These are phyloP conservation scores for Drosophila truncata DNA, from an alignment of 1,140 invertebrate species.

Conservation along the genomic window DNA sequence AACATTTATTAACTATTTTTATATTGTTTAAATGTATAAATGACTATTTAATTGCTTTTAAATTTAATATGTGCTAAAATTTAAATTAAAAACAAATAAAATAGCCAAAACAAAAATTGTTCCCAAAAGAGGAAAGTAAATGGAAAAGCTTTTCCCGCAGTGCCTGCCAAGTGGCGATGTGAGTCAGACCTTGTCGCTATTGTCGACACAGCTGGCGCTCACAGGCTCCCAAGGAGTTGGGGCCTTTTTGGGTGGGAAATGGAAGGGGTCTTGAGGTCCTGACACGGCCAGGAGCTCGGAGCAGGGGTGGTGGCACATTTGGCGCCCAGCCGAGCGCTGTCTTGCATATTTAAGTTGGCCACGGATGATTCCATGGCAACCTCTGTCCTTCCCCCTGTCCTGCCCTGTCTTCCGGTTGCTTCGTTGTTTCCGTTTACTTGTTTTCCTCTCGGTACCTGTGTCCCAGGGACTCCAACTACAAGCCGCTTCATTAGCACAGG, in stretches of 20 bases:
- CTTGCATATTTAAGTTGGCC: constrained; percentile 79
- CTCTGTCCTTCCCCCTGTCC: not conserved
- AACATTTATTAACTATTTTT: too few species aligned
- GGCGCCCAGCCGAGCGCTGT: constrained; percentile 71
- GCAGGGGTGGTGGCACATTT: constrained; percentile 58
- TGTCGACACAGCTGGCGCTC: constrained; percentile 49
- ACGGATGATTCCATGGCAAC: constrained; percentile 1
- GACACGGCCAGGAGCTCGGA: not conserved
- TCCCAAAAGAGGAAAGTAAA: too few species aligned
- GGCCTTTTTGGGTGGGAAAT: not conserved
- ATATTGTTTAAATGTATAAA: too few species aligned
- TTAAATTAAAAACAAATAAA: too few species aligned
- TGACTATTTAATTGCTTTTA: too few species aligned
- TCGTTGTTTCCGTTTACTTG: constrained; percentile 65
- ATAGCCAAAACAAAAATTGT: too few species aligned
- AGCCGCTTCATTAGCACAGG: constrained; percentile 62
- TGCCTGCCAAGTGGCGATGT: constrained; percentile 8
- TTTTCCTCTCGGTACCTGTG: constrained; percentile 56
- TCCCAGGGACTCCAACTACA: not conserved
- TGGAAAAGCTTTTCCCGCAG: constrained; percentile 4
- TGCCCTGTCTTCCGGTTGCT: constrained; percentile 35
- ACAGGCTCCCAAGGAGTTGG: not conserved
- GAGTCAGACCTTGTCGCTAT: constrained; percentile 36
- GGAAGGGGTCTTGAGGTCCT: not conserved
- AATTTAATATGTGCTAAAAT: too few species aligned